phyloP scores from a whole-genome alignment of 1,140 invertebrate species.

The Eueides isabella region DNA sequence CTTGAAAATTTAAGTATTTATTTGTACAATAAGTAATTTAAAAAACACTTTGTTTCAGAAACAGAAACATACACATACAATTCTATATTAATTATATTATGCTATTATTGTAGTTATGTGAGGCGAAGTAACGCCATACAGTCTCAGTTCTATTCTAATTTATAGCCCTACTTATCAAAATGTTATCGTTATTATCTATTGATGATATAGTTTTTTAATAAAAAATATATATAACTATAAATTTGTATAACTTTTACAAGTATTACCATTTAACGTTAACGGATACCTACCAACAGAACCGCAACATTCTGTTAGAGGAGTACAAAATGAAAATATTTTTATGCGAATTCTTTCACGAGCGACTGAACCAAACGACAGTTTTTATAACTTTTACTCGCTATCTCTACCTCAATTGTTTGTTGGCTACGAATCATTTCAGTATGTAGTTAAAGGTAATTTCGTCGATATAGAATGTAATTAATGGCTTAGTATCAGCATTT shows the following conservation, averaged over 20 bases:
- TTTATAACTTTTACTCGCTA: background rate
- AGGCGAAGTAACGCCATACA: background rate
- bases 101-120: too few relatives aligned
- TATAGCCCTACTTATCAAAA: background rate
- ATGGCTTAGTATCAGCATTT: too few relatives aligned
- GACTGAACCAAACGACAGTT: background rate
- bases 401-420: background rate
- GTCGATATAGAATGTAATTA: too few relatives aligned
- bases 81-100: too few relatives aligned
- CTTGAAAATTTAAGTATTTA: too few relatives aligned
- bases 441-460: background rate
- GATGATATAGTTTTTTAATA: background rate
- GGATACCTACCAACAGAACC: background rate
- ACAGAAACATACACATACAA: too few relatives aligned
- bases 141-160: slow-evolving; percentile 3
- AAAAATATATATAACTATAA: background rate
- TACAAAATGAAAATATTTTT: slow-evolving; percentile 1
- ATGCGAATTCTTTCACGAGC: background rate
- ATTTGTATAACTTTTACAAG: too few relatives aligned
- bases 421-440: background rate
- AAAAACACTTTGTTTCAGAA: too few relatives aligned
- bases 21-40: too few relatives aligned
- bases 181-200: background rate
- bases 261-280: background rate
- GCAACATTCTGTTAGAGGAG: background rate